Evolutionary conservation across 2,888 invertebrate species (phyloP).

Genomic region (Adineta ricciae): DNA sequence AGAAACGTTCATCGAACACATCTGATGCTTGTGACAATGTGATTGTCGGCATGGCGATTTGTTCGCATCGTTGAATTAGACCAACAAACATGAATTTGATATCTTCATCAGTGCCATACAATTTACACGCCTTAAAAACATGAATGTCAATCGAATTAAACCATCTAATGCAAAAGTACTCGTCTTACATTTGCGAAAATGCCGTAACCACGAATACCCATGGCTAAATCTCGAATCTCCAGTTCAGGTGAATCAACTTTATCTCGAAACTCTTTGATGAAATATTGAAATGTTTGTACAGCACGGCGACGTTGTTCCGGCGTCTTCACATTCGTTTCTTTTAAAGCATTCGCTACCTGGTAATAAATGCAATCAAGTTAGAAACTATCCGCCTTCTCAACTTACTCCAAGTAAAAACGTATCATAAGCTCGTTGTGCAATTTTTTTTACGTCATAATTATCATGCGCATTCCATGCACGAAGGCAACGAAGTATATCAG

Average conservation of each 20-base stretch:
- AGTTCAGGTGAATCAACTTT: constrained; percentile 39
- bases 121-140: constrained; percentile 44
- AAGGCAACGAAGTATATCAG: constrained; percentile 42
- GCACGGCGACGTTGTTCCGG: constrained; percentile 1
- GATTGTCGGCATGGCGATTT: constrained; percentile 36
- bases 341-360: neutral
- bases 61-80: constrained; percentile 48
- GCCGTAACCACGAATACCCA: constrained; percentile 58
- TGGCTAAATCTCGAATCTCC: constrained; percentile 48
- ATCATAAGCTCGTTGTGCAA: constrained; percentile 44
- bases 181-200: constrained; percentile 54
- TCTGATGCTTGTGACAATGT: constrained; percentile 38
- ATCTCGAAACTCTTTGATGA: constrained; percentile 43
- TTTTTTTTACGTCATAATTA: constrained; percentile 44
- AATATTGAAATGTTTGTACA: constrained; percentile 40
- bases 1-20: constrained; percentile 41
- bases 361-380: neutral
- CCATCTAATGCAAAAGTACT: too few species aligned
- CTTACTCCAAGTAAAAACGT: constrained; percentile 45
- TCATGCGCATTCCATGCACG: constrained; percentile 43
- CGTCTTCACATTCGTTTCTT: neutral
- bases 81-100: constrained; percentile 48
- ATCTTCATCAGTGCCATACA: constrained; percentile 43
- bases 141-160: neutral
- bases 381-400: neutral